These are phyloP conservation scores for Charadrius vociferus DNA, from an alignment of 2,113 vertebrate genomes.

Conservation along the genomic window DNA sequence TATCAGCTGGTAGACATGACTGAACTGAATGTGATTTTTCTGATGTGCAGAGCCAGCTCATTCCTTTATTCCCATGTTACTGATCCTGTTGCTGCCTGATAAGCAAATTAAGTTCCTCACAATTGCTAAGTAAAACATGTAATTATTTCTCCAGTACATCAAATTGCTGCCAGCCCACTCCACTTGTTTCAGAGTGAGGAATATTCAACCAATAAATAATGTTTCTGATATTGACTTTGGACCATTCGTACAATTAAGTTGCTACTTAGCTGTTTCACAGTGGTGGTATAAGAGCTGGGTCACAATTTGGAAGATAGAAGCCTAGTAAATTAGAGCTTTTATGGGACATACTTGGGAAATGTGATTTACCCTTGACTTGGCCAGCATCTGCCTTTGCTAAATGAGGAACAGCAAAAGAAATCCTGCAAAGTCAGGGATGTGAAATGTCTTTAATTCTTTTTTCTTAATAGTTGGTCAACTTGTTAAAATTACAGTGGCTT, in stretches of 20 bases:
- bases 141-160: background rate
- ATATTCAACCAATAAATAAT: background rate
- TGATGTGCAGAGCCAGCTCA: background rate
- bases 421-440: background rate
- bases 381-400: background rate
- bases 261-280: background rate
- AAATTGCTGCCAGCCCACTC: background rate
- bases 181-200: background rate
- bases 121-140: background rate
- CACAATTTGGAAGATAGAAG: background rate
- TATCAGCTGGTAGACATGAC: background rate
- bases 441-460: background rate
- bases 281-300: background rate
- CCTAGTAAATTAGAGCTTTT: background rate
- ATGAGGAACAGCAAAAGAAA: background rate
- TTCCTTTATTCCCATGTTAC: background rate
- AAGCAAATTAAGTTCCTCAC: background rate
- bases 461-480: background rate
- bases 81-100: slow-evolving; percentile 5
- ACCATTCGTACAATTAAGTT: background rate
- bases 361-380: background rate
- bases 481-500: background rate
- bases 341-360: background rate
- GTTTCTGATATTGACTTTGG: background rate
- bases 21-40: background rate